phyloP scores from a whole-genome alignment of 2,113 vertebrate species.

The Actinemys pallida region DNA sequence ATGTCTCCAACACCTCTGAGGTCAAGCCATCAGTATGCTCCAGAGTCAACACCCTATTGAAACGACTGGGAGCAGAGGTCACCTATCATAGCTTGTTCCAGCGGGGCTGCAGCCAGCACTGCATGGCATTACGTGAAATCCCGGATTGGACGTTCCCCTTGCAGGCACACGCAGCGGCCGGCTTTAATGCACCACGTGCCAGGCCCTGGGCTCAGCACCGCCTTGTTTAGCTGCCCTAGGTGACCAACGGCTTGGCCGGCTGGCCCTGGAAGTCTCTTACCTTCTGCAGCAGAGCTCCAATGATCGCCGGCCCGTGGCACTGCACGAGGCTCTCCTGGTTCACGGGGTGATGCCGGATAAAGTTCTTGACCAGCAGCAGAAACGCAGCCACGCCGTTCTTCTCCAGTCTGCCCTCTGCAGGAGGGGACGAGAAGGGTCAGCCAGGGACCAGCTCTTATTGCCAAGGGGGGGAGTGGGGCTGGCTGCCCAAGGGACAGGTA shows the following conservation, averaged over 20 bases:
- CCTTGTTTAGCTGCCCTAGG: background rate
- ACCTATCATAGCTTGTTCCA: background rate
- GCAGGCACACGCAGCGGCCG: background rate
- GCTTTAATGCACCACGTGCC: background rate
- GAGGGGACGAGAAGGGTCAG: background rate
- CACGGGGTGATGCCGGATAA: slow-evolving; percentile 86
- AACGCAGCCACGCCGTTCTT: slow-evolving; percentile 92
- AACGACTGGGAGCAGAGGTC: background rate
- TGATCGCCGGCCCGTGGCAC: slow-evolving; percentile 91
- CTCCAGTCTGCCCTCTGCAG: slow-evolving; percentile 89
- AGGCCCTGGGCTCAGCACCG: background rate
- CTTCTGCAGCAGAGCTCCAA: slow-evolving; percentile 93
- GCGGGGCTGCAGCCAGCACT: background rate
- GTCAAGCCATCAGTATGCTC: background rate
- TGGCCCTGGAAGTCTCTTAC: slow-evolving; percentile 59
- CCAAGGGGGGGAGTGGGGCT: background rate
- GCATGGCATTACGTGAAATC: background rate
- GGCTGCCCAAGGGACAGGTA: background rate
- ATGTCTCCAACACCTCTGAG: background rate
- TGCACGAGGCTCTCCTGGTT: slow-evolving; percentile 96
- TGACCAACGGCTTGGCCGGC: rapidly evolving
- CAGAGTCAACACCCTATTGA: background rate
- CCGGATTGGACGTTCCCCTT: too few species aligned
- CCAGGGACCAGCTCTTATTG: background rate
- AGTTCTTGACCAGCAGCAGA: slow-evolving; percentile 94